Percentiles rank a stretch among this genome's conserved stretches.
Conservation (phyloP, 1,140 invertebrate genomes). For the Caenorhabditis remanei region DNA sequence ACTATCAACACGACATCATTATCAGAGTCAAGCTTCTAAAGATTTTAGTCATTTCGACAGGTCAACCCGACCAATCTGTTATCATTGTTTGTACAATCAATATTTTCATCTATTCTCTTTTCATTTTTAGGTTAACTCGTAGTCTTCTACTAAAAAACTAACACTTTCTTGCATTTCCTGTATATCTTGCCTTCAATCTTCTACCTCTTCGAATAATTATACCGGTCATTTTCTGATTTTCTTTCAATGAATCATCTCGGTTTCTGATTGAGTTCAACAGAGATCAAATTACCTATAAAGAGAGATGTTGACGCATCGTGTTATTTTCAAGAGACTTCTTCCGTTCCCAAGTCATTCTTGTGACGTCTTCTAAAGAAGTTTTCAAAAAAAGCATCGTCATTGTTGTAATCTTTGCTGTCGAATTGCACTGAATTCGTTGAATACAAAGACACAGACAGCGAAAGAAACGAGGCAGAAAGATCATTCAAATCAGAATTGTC, state of each 20-base stretch:
- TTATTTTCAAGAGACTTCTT: slow-evolving; percentile 16
- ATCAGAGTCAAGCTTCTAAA: slow-evolving; percentile 14
- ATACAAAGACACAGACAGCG: slow-evolving; percentile 31
- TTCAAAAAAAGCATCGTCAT: slow-evolving; percentile 8
- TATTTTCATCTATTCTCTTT: not conserved
- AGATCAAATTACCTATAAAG: not conserved
- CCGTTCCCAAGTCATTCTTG: not conserved
- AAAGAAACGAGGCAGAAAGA: slow-evolving; percentile 28
- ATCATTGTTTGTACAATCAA: slow-evolving; percentile 40
- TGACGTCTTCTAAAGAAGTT: slow-evolving; percentile 23
- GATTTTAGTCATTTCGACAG: not conserved
- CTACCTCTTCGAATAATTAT: slow-evolving; percentile 17
- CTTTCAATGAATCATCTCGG: slow-evolving; percentile 50
- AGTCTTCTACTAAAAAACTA: not conserved
- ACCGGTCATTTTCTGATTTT: not conserved
- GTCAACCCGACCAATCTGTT: slow-evolving; percentile 32
- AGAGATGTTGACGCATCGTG: slow-evolving; percentile 15
- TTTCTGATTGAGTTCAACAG: not conserved
- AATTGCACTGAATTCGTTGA: slow-evolving; percentile 53
- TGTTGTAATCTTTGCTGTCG: slow-evolving; percentile 45
- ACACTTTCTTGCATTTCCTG: slow-evolving; percentile 31
- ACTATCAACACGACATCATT: not conserved
- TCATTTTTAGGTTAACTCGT: not conserved
- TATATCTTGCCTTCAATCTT: not conserved
- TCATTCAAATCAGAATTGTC: slow-evolving; percentile 39